Conservation (phyloP, 2,113 vertebrate species). For the Triplophysa dalaica region DNA sequence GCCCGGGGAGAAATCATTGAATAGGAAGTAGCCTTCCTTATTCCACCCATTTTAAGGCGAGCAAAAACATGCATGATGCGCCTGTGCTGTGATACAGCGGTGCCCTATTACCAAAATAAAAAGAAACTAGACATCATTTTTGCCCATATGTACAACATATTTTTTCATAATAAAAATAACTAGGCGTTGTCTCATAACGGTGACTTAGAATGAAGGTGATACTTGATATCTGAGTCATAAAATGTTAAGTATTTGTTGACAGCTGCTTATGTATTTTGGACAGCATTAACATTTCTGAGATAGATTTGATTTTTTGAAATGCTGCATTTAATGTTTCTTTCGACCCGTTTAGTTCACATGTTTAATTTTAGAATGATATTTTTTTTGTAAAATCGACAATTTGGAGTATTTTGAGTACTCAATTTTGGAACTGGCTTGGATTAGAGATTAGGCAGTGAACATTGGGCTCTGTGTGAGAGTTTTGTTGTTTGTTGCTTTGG, state of each 20-base stretch:
- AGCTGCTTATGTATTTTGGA: background rate
- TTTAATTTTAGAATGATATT: background rate
- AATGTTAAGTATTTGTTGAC: background rate
- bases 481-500: background rate
- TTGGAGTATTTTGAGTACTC: background rate
- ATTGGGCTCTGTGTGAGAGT: too few relatives aligned
- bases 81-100: conserved; percentile 32
- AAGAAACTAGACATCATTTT: background rate
- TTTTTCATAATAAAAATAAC: background rate
- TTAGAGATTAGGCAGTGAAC: background rate
- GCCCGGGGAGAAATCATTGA: conserved; percentile 13
- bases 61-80: conserved; percentile 39
- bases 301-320: background rate
- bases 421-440: background rate
- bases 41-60: conserved; percentile 31
- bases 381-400: background rate
- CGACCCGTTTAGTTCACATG: background rate
- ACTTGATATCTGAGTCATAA: too few relatives aligned
- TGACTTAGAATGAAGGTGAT: background rate
- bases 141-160: background rate
- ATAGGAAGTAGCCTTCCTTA: background rate
- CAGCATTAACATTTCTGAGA: background rate
- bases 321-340: conserved; percentile 12
- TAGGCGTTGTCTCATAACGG: too few relatives aligned
- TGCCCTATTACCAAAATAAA: background rate